phyloP scores from a whole-genome alignment of 2,113 vertebrate species.

The Psittacula cyanocephala region DNA sequence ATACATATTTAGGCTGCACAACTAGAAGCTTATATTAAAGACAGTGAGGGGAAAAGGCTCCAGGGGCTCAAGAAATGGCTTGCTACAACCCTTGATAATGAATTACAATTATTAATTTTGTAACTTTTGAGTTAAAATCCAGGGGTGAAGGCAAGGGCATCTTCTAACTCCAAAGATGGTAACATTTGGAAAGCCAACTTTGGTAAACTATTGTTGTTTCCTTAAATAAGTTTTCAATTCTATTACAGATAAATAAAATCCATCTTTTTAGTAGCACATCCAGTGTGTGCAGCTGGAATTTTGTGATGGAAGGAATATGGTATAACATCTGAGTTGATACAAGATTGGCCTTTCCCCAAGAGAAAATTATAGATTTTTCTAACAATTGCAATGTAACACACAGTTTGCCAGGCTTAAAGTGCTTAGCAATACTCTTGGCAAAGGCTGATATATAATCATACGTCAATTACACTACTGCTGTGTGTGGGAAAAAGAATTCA shows the following conservation, averaged over 20 bases:
- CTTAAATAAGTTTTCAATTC: not conserved
- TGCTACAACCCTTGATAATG: not conserved
- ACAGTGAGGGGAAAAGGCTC: not conserved
- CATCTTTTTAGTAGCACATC: not conserved
- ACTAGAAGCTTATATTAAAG: not conserved
- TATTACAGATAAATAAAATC: constrained; percentile 2
- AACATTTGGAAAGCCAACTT: not conserved
- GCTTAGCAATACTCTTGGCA: constrained; percentile 64
- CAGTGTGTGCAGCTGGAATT: constrained; percentile 40
- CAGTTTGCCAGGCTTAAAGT: constrained; percentile 58
- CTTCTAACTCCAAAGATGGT: not conserved
- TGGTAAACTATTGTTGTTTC: not conserved
- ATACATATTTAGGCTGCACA: not conserved
- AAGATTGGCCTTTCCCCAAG: constrained; percentile 51
- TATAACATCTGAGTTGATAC: constrained; percentile 2
- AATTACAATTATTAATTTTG: not conserved
- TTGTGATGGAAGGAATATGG: not conserved
- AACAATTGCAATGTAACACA: constrained; percentile 58
- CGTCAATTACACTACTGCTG: constrained; percentile 67
- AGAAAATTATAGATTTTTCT: constrained; percentile 64
- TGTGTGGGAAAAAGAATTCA: constrained; percentile 39
- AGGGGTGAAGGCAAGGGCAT: not conserved
- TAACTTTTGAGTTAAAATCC: not conserved
- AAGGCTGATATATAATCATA: constrained; percentile 60
- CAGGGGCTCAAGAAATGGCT: not conserved